A percentile compares a stretch with the other conserved stretches of the same genome.
These are phyloP conservation scores for Yponomeuta sedellus DNA, from an alignment of 2,888 invertebrate genomes.

Conservation along the genomic window DNA sequence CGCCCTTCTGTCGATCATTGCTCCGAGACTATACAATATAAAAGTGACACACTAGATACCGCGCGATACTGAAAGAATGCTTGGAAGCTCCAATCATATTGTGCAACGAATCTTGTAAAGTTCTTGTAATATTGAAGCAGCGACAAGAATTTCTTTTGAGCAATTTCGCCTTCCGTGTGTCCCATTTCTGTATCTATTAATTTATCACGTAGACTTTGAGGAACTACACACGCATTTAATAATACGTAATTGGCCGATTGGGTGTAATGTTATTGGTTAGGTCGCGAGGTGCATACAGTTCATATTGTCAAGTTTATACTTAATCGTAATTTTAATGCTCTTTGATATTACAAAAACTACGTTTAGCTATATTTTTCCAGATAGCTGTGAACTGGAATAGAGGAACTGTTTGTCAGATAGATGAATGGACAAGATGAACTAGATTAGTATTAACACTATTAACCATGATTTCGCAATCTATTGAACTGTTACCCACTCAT, in stretches of 20 bases:
- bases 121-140: conserved; percentile 76
- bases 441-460: conserved; percentile 65
- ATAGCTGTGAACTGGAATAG: conserved; percentile 73
- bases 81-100: conserved; percentile 75
- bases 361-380: conserved; percentile 63
- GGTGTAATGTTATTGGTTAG: conserved; percentile 9
- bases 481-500: not conserved
- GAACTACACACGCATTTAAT: conserved; percentile 64
- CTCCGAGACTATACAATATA: conserved; percentile 48
- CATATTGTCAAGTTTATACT: not conserved
- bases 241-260: conserved; percentile 11
- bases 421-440: conserved; percentile 69
- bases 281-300: not conserved
- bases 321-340: conserved; percentile 42
- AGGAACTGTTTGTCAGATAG: conserved; percentile 69
- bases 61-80: conserved; percentile 66
- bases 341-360: conserved; percentile 75
- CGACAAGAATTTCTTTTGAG: conserved; percentile 66
- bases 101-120: conserved; percentile 76
- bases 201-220: conserved; percentile 53
- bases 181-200: conserved; percentile 55
- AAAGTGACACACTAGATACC: conserved; percentile 67
- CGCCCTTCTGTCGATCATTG: conserved; percentile 27
- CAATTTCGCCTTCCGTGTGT: conserved; percentile 69
- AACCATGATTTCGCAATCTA: conserved; percentile 13